Base-by-base conservation (phyloP, 2,888 invertebrate genomes). In the Pomacea canaliculata region DNA sequence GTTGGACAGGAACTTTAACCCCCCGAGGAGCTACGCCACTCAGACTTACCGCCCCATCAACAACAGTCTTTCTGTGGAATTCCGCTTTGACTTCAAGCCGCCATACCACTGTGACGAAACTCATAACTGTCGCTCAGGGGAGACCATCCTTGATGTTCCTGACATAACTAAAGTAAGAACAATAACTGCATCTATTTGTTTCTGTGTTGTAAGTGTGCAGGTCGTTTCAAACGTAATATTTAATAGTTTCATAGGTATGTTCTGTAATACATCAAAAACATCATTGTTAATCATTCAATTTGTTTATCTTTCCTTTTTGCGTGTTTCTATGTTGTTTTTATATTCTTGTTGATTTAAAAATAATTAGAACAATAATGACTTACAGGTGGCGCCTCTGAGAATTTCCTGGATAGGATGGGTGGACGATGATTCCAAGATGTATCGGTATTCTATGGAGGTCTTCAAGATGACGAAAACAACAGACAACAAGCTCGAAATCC, bases 401-500 rank as follows among this genome's bases (percentile, higher is more conserved):
- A 74, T 74, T 46, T 16, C 46, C n/a, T 74, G 73, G 73, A 37
- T 1, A 1, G 69, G 60, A 3, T 74, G 73, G 73, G 18, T 1
- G 23, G 73, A 74, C 27, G 69, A 59, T 16, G 73, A 74, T 49
- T 74, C 73, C 49, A 37, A 49, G 49, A 74, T 74, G 69, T n/a
- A 16, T 18, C 73, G 73, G 23, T 74, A 69, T 23, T 66, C 73
- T 46, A 67, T 67, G 73, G 73, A 74, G 69, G 73, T 74, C 60
- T 74, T 74, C 69, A 69, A 49, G 27, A 74, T 74, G 73, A 69
- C 62, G 68, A 37, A 16, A 46, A 46, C 69, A 7, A 18, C 10
- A 12, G 62, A 62, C 48, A 23, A 48, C n/a, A 49, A 23, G 3
- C n/a, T 74, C 68, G 73, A 74, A 49, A 74, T 74, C 49, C 18